These are phyloP conservation scores for Saturnia japonica DNA, from an alignment of 2,888 invertebrate species.

Conservation along the genomic window DNA sequence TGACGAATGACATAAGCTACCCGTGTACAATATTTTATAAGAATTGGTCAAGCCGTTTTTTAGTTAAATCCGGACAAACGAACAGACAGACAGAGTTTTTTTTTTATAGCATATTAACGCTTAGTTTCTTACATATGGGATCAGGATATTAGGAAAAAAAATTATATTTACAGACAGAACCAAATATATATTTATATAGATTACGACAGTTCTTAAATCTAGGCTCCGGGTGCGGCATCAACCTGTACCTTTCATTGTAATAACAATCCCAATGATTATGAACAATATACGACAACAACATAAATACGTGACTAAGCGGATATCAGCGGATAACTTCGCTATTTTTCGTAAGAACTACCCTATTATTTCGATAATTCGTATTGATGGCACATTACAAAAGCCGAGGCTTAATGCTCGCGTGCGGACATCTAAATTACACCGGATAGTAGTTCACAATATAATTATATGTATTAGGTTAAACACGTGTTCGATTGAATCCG, in stretches of 20 bases:
- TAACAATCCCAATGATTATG: background rate
- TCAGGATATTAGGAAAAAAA: too few relatives aligned
- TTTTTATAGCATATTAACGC: too few relatives aligned
- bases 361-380: slow-evolving; percentile 16
- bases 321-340: slow-evolving; percentile 9
- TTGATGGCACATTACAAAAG: slow-evolving; percentile 43
- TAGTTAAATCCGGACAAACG: too few relatives aligned
- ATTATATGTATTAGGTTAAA: slow-evolving; percentile 68
- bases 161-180: too few relatives aligned
- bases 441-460: slow-evolving; percentile 53
- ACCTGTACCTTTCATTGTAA: background rate
- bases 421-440: slow-evolving; percentile 53
- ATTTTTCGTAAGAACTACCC: slow-evolving; percentile 15
- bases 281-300: background rate
- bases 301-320: slow-evolving; percentile 7
- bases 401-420: slow-evolving; percentile 43
- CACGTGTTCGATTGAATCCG: slow-evolving; percentile 59
- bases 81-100: too few relatives aligned
- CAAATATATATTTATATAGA: too few relatives aligned
- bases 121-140: too few relatives aligned
- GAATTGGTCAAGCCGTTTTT: too few relatives aligned
- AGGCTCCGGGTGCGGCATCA: background rate
- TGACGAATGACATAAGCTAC: too few relatives aligned
- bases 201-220: too few relatives aligned
- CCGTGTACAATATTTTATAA: too few relatives aligned